These are phyloP conservation scores for Beaufortia kweichowensis DNA, from an alignment of 2,113 vertebrate genomes.

Conservation along the genomic window DNA sequence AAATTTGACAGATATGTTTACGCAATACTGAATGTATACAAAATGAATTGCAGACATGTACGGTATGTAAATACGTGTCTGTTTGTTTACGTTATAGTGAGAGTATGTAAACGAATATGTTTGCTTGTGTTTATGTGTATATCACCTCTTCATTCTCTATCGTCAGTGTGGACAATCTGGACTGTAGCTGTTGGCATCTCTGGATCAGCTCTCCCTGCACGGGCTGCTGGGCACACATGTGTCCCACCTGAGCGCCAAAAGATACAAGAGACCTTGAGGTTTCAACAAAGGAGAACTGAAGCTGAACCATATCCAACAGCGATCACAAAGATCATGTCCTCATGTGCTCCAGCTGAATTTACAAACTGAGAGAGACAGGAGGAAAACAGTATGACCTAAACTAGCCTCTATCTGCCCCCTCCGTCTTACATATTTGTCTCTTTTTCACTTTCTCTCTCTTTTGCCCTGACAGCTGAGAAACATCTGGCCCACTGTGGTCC, in stretches of 20 bases:
- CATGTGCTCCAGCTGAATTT: background rate
- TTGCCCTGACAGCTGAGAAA: slow-evolving; percentile 27
- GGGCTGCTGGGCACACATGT: slow-evolving; percentile 89
- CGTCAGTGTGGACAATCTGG: slow-evolving; percentile 89
- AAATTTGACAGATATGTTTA: background rate
- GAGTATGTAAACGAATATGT: background rate
- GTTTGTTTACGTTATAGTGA: background rate
- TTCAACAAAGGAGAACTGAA: slow-evolving; percentile 12
- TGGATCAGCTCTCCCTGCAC: slow-evolving; percentile 90
- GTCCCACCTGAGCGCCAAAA: slow-evolving; percentile 76
- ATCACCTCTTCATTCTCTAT: slow-evolving; percentile 97
- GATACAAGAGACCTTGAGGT: background rate
- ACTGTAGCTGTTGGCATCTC: slow-evolving; percentile 93
- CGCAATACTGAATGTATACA: too few relatives aligned
- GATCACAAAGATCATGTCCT: background rate
- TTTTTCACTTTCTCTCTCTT: slow-evolving; percentile 1
- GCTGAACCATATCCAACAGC: background rate
- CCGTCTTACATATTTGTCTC: background rate
- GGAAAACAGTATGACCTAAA: slow-evolving; percentile 10
- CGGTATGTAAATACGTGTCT: background rate
- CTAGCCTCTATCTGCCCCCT: slow-evolving; percentile 28
- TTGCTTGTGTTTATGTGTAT: background rate
- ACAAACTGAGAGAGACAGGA: background rate
- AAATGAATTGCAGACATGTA: background rate
- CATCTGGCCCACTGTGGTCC: slow-evolving; percentile 40